A percentile compares a stretch with the other conserved stretches of the same genome.
phyloP scores from a whole-genome alignment of 2,797 vertebrate species.

The Phrynocephalus vlangalii region DNA sequence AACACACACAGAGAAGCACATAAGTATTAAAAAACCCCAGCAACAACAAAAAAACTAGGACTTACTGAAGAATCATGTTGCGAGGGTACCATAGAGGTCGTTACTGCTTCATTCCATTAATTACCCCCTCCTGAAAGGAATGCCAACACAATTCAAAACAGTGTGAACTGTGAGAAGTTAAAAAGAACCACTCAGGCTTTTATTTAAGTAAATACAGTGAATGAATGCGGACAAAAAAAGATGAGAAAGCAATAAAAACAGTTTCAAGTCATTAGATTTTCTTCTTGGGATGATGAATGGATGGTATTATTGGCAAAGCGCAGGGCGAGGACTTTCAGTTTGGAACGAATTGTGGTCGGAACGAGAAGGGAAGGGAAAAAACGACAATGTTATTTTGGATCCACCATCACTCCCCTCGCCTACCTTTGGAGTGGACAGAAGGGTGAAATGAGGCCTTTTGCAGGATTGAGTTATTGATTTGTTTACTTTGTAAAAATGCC shows the following conservation, averaged over 20 bases:
- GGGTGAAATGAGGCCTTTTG: constrained; percentile 39
- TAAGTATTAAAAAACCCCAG: not conserved
- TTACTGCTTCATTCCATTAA: not conserved
- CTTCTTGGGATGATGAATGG: constrained; percentile 43
- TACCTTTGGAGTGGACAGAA: constrained; percentile 27
- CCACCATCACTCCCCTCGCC: not conserved
- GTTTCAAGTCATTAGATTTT: constrained; percentile 5
- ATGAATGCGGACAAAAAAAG: not conserved
- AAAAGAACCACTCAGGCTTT: not conserved
- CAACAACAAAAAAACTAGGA: not conserved
- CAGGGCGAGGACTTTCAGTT: constrained; percentile 3
- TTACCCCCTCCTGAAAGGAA: not conserved
- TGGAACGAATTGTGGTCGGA: constrained; percentile 2
- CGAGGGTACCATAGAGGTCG: not conserved
- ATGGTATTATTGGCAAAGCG: not conserved
- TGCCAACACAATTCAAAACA: not conserved
- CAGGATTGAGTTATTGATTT: constrained; percentile 55
- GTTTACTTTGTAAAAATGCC: constrained; percentile 34
- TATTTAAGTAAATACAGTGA: constrained; percentile 17
- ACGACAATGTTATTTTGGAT: not conserved
- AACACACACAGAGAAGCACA: not conserved
- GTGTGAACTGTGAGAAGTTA: rapidly evolving
- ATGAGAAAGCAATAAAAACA: constrained; percentile 22
- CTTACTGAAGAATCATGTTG: not conserved
- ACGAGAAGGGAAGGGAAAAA: not conserved